Conservation (phyloP, 2,888 invertebrate species). For the Xanthorhoe spadicearia region DNA sequence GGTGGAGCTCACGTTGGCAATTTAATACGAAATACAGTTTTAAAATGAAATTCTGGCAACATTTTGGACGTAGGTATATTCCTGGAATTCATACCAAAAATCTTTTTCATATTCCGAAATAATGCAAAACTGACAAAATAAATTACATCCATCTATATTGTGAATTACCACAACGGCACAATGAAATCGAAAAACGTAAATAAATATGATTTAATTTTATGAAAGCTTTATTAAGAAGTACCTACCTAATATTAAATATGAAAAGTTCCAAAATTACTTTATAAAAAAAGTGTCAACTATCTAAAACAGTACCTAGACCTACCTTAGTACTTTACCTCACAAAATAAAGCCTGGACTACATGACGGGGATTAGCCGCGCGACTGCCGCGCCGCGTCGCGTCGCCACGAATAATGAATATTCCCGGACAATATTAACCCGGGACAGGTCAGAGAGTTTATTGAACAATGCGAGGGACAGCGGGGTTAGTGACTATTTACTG, state of each 20-base stretch:
- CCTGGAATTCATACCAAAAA: too few species aligned
- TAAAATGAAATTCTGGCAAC: not conserved
- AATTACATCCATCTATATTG: too few species aligned
- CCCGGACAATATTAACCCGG: conserved; percentile 27
- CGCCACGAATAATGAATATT: conserved; percentile 28
- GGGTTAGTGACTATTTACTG: conserved; percentile 23
- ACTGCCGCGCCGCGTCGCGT: conserved; percentile 8
- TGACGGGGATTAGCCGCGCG: conserved; percentile 24
- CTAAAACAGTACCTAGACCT: not conserved
- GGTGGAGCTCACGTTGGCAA: not conserved
- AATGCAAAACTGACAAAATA: too few species aligned
- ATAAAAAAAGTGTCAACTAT: not conserved
- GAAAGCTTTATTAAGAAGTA: too few species aligned
- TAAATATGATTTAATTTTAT: too few species aligned
- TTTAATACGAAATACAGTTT: not conserved
- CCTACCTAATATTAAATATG: too few species aligned
- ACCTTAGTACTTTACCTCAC: conserved; percentile 1
- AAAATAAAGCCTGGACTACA: conserved; percentile 22
- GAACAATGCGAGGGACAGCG: conserved; percentile 31
- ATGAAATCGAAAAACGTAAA: too few species aligned
- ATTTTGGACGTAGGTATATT: not conserved
- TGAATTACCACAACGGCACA: too few species aligned
- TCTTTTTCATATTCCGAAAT: too few species aligned
- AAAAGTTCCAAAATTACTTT: too few species aligned
- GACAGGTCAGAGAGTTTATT: conserved; percentile 24